These are phyloP conservation scores for Erythrocercus mccallii DNA, from an alignment of 2,113 vertebrate species.

Conservation along the genomic window DNA sequence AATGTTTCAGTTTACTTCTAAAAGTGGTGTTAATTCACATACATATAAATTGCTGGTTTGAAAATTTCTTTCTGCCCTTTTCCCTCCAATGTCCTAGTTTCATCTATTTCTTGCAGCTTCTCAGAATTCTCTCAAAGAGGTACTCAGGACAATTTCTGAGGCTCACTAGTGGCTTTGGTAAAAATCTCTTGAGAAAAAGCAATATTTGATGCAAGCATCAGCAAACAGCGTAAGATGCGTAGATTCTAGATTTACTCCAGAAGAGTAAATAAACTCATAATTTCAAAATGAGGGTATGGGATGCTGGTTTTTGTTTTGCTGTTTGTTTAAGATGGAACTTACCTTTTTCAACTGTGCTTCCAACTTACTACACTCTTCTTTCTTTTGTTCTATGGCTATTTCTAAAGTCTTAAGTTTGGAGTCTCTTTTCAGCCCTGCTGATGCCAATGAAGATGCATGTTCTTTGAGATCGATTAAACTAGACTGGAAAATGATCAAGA, in stretches of 20 bases:
- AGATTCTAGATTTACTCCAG: conserved; percentile 34
- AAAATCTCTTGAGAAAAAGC: conserved; percentile 32
- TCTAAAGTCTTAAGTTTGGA: conserved; percentile 98
- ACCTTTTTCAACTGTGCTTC: conserved; percentile 95
- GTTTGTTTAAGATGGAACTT: conserved; percentile 53
- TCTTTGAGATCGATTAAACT: conserved; percentile 97
- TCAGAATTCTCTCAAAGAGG: conserved; percentile 34
- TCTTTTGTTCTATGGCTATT: conserved; percentile 99
- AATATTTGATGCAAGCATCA: conserved; percentile 64
- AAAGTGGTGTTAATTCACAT: neutral
- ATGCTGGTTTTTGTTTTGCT: neutral
- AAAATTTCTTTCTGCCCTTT: neutral
- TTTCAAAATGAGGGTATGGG: neutral
- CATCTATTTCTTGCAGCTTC: conserved; percentile 14
- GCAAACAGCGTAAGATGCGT: conserved; percentile 49
- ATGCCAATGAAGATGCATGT: conserved; percentile 94
- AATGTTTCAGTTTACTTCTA: conserved; percentile 24
- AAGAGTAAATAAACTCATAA: neutral
- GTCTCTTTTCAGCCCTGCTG: conserved; percentile 94
- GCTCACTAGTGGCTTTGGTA: conserved; percentile 45
- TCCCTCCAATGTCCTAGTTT: neutral
- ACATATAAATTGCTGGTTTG: neutral
- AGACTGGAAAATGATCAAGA: conserved; percentile 82
- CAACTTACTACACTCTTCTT: conserved; percentile 98
- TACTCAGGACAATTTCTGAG: conserved; percentile 46